phyloP scores from a whole-genome alignment of 1,140 invertebrate species.

The Calephelis virginiensis region DNA sequence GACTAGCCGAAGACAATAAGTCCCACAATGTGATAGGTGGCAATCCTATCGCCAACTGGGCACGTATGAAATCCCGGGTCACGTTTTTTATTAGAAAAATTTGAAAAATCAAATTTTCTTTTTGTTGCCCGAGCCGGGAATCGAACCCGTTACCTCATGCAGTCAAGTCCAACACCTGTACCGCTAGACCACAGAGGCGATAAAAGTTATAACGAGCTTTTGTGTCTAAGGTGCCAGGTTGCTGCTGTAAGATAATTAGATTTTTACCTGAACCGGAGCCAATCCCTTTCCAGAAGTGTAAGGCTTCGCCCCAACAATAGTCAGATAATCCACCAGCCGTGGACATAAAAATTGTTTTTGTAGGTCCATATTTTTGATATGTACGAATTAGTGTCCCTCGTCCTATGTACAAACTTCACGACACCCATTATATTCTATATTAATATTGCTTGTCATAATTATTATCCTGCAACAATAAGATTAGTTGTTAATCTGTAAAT shows the following conservation, averaged over 20 bases:
- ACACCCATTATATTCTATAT: slow-evolving; percentile 63
- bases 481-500: no score
- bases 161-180: no score
- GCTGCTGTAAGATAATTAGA: neutral
- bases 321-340: slow-evolving; percentile 95
- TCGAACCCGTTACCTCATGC: no score
- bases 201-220: no score
- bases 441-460: slow-evolving; percentile 74
- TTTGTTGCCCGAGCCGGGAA: no score
- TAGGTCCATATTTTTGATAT: slow-evolving; percentile 79
- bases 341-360: slow-evolving; percentile 91
- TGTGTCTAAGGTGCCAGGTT: neutral
- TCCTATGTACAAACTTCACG: slow-evolving; percentile 39
- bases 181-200: no score
- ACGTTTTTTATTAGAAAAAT: no score
- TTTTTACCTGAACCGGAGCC: slow-evolving; percentile 85
- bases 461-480: slow-evolving; percentile 54
- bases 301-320: slow-evolving; percentile 94
- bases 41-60: no score
- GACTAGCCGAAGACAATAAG: no score
- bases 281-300: slow-evolving; percentile 83
- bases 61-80: no score
- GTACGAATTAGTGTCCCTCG: slow-evolving; percentile 31
- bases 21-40: no score
- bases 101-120: no score